A percentile compares a stretch with the other conserved stretches of the same genome.
Evolutionary conservation across 2,797 vertebrate genomes (phyloP).

Genomic region (Onychomys arenicola): DNA sequence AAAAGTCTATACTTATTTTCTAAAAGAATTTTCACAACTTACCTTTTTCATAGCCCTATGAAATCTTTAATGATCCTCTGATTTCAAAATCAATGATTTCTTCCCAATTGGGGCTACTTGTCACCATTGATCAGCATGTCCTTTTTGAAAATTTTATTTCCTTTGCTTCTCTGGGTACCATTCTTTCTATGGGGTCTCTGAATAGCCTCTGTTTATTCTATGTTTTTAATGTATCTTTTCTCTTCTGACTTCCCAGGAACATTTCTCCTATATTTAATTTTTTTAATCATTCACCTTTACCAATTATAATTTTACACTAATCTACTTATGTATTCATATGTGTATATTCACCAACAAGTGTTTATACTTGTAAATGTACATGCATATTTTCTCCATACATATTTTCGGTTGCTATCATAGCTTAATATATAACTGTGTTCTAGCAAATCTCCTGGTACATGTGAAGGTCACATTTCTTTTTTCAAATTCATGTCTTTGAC

Average conservation of each 20-base stretch:
- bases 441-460: neutral
- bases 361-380: neutral
- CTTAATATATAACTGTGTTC: neutral
- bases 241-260: neutral
- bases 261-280: neutral
- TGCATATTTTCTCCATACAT: neutral
- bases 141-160: neutral
- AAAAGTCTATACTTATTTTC: conserved; percentile 45
- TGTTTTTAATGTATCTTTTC: neutral
- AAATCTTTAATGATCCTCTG: neutral
- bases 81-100: conserved; percentile 19
- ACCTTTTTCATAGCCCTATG: neutral
- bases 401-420: conserved; percentile 5
- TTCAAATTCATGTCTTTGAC: neutral
- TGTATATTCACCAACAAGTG: too few species aligned
- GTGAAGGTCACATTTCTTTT: neutral
- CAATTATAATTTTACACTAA: neutral
- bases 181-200: neutral
- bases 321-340: neutral
- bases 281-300: neutral
- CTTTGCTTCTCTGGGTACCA: neutral
- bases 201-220: neutral
- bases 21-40: neutral
- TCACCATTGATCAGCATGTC: neutral
- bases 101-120: neutral